Evolutionary conservation across 37 sponge, comb jelly and placozoan genomes (phyloP), one percentile per base, ranked within the genome.

Genomic region (Hormiphora californensis): DNA sequence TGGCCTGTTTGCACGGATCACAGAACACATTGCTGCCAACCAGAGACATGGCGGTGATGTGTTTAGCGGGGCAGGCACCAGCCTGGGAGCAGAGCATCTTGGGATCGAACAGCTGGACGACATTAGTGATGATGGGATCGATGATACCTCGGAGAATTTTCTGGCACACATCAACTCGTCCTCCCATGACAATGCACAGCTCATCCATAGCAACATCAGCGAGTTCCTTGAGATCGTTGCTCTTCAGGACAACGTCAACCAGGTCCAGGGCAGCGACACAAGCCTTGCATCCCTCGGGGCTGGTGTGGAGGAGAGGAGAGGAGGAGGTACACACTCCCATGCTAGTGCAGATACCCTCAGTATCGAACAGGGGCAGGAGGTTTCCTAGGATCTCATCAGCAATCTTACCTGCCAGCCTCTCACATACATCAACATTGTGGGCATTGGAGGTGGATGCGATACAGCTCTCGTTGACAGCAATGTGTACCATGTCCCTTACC

Each of bases 251-350:
- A 1, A 2, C 28, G 1, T 73, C 36, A 7, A 73, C 35, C 0
- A 73, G 43, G 12, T 73, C 81, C 22, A 73, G 8, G 9, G 28
- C 81, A 73, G 40, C 81, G 46, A 73, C 43, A 28, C 81, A 73
- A 33, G 81, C 81, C 35, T 73, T 73, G 44, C 81, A 73, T 8
- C 81, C 81, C 44, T 73, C 81, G 8, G 81, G 81, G 35, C 17
- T 73, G 81, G 38, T 46, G 17, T 39, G 7, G 44, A 73, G 39
- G 3, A 43, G 28, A 11, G 44, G 41, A n/a, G 81, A 38, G 46
- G 35, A n/a, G 43, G 81, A 43, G 22, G 81, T 23, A 19, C 81
- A 73, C 22, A 46, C 81, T 43, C 81, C 81, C 19, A 27, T 3
- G 81, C 21, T 32, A 37, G 9, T 11, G 25, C 81, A 73, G 44